Evolutionary conservation across 2,113 vertebrate species (phyloP).

Genomic region (Struthio camelus): DNA sequence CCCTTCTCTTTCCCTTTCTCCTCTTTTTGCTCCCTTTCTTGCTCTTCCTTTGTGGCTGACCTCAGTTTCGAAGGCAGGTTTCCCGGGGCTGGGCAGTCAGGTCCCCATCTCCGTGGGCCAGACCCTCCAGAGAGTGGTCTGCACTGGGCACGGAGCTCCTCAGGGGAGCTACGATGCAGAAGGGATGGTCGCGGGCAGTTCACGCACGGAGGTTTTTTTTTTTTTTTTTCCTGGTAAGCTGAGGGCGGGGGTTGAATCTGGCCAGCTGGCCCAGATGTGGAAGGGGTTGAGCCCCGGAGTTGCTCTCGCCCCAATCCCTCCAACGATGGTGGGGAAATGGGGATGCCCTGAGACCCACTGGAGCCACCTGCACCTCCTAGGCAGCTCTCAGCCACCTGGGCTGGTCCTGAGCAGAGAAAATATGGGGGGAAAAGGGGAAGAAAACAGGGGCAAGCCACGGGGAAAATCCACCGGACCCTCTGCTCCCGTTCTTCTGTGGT

Average conservation of each 20-base stretch:
- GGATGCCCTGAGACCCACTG: background rate
- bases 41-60: background rate
- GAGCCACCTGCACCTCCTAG: background rate
- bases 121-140: rapidly evolving
- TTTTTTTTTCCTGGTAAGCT: background rate
- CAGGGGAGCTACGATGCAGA: background rate
- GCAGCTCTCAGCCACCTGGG: too few relatives aligned
- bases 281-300: background rate
- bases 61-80: rapidly evolving
- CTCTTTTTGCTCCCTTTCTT: background rate
- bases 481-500: background rate
- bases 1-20: background rate
- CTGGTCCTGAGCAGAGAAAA: background rate
- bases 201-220: rapidly evolving
- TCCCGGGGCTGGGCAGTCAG: background rate
- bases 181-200: rapidly evolving
- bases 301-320: background rate
- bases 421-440: rapidly evolving
- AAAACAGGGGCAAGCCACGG: background rate
- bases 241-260: background rate
- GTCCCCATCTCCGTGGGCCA: background rate
- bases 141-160: background rate
- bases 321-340: rapidly evolving
- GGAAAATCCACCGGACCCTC: background rate
- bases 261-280: background rate